These are phyloP conservation scores for Hemicrepidius hirtus DNA, from an alignment of 2,888 invertebrate genomes.

Conservation along the genomic window DNA sequence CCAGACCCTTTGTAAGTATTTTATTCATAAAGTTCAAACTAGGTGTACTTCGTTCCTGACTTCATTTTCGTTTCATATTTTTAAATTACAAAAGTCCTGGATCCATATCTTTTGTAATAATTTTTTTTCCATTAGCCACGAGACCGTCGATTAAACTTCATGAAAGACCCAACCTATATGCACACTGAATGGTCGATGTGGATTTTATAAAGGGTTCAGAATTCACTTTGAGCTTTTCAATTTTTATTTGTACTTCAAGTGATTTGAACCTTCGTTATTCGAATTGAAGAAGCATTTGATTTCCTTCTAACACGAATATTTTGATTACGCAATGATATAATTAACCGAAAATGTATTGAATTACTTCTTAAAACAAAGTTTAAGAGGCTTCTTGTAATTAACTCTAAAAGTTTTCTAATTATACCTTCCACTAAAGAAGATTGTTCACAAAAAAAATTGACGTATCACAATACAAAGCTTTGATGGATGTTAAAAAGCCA, in stretches of 20 bases:
- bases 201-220: conserved; percentile 33
- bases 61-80: background rate
- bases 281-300: background rate
- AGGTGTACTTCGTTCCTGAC: background rate
- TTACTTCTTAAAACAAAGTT: background rate
- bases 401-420: conserved; percentile 1
- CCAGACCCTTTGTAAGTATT: conserved; percentile 17
- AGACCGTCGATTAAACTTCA: conserved; percentile 1
- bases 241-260: conserved; percentile 30
- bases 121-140: conserved; percentile 13
- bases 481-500: too few species aligned
- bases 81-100: conserved; percentile 12
- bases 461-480: too few species aligned
- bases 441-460: too few species aligned
- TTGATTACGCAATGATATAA: background rate
- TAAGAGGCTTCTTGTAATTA: conserved; percentile 7
- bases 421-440: too few species aligned
- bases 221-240: conserved; percentile 34
- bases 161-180: conserved; percentile 1
- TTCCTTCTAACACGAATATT: background rate
- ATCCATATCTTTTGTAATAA: background rate
- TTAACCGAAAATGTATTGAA: background rate
- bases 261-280: conserved; percentile 27
- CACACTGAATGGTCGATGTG: conserved; percentile 19
- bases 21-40: conserved; percentile 29